Evolutionary conservation across 2,888 invertebrate species (phyloP).

Genomic region (Eurytoma adleriae): DNA sequence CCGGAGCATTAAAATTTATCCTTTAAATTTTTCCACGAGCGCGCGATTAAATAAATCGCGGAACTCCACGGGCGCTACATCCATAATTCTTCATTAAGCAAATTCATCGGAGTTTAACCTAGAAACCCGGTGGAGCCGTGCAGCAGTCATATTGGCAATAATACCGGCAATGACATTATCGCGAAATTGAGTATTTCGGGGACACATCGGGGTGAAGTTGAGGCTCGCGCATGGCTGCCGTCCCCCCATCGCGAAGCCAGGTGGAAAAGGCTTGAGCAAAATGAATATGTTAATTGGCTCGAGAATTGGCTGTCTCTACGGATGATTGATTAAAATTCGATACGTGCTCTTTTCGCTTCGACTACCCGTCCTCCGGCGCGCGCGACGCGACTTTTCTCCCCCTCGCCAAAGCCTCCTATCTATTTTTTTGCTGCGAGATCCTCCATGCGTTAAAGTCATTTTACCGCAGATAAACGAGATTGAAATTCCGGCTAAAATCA

Average conservation of each 20-base stretch:
- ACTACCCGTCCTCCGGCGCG: neutral
- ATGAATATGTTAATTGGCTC: constrained; percentile 74
- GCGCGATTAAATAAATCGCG: constrained; percentile 6
- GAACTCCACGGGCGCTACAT: neutral
- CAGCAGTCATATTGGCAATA: constrained; percentile 14
- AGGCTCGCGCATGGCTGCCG: neutral
- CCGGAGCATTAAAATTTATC: neutral
- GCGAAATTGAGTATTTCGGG: constrained; percentile 29
- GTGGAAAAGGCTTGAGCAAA: constrained; percentile 64
- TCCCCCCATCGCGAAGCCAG: constrained; percentile 56
- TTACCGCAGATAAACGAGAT: constrained; percentile 71
- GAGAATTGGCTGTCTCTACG: constrained; percentile 72
- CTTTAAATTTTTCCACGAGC: neutral
- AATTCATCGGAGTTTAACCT: constrained; percentile 36
- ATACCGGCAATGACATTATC: constrained; percentile 36
- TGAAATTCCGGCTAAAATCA: constrained; percentile 71
- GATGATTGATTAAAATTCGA: constrained; percentile 75
- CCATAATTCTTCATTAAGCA: constrained; percentile 40
- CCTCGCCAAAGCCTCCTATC: constrained; percentile 1
- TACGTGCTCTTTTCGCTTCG: constrained; percentile 58
- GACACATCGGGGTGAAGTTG: constrained; percentile 13
- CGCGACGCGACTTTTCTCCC: constrained; percentile 17
- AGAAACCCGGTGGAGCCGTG: constrained; percentile 14
- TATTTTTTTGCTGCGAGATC: constrained; percentile 56
- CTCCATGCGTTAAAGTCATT: constrained; percentile 66